Evolutionary conservation across 1,140 invertebrate genomes (phyloP).

Genomic region (Neelides sp.): DNA sequence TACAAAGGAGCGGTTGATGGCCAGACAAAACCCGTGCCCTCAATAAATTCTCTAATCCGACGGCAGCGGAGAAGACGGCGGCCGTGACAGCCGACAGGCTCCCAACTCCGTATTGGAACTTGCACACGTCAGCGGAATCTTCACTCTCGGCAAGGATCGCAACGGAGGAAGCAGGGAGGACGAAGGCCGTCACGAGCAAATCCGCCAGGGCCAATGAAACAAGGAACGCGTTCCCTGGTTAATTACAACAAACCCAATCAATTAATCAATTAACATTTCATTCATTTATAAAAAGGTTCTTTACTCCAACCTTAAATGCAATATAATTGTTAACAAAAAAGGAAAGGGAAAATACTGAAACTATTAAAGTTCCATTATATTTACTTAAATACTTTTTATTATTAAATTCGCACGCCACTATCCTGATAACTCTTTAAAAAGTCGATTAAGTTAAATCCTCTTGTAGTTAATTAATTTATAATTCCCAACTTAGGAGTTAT

Average conservation of each 20-base stretch:
- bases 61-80: slow-evolving; percentile 25
- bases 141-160: slow-evolving; percentile 27
- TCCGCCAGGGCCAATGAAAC: slow-evolving; percentile 65
- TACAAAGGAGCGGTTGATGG: slow-evolving; percentile 4
- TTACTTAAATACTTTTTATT: not conserved
- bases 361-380: not conserved
- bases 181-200: slow-evolving; percentile 53
- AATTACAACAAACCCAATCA: slow-evolving; percentile 23
- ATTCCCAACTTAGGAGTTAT: too few species aligned
- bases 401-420: too few species aligned
- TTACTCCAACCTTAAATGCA: too few species aligned
- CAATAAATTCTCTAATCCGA: slow-evolving; percentile 28
- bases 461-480: too few species aligned
- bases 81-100: slow-evolving; percentile 27
- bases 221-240: slow-evolving; percentile 60
- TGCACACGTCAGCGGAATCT: slow-evolving; percentile 27
- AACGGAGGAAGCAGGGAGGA: slow-evolving; percentile 56
- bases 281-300: too few species aligned
- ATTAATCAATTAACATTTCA: too few species aligned
- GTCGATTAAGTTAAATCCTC: too few species aligned
- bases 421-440: too few species aligned
- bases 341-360: not conserved
- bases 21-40: slow-evolving; percentile 17
- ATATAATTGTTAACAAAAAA: too few species aligned
- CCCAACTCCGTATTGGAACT: slow-evolving; percentile 25